Conservation (phyloP, 2,888 invertebrate species). For the Nephrotoma flavescens region DNA sequence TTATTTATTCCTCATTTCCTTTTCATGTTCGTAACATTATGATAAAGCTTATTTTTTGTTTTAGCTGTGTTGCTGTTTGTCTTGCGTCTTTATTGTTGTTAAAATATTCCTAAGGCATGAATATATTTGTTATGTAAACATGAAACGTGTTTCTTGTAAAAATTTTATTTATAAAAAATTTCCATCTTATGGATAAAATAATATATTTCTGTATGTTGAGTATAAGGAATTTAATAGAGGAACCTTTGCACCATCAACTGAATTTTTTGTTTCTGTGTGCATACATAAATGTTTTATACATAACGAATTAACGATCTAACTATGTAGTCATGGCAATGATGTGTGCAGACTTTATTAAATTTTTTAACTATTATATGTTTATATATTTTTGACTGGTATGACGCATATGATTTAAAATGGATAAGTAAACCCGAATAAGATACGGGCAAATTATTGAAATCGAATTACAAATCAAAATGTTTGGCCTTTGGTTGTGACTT, state of each 20-base stretch:
- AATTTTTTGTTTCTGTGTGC: background rate
- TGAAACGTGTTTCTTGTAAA: background rate
- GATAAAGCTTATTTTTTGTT: background rate
- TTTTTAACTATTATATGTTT: background rate
- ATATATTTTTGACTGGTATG: background rate
- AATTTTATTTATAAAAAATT: background rate
- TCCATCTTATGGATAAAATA: background rate
- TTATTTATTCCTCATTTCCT: background rate
- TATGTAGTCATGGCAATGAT: background rate
- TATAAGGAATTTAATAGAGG: background rate
- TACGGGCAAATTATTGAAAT: too few species aligned
- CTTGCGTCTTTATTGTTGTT: background rate
- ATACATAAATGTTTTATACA: background rate
- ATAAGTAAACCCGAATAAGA: too few species aligned
- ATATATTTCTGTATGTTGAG: background rate
- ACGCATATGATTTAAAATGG: too few species aligned
- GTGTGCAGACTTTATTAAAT: background rate
- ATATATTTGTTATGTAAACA: background rate
- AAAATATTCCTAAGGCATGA: background rate
- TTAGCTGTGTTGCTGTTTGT: background rate
- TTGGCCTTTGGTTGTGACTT: too few species aligned
- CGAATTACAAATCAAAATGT: too few species aligned
- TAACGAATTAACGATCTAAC: background rate
- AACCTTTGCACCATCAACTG: background rate
- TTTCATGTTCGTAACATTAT: background rate